Evolutionary conservation across 2,888 invertebrate genomes (phyloP).

Genomic region (Stegophylla sp.): DNA sequence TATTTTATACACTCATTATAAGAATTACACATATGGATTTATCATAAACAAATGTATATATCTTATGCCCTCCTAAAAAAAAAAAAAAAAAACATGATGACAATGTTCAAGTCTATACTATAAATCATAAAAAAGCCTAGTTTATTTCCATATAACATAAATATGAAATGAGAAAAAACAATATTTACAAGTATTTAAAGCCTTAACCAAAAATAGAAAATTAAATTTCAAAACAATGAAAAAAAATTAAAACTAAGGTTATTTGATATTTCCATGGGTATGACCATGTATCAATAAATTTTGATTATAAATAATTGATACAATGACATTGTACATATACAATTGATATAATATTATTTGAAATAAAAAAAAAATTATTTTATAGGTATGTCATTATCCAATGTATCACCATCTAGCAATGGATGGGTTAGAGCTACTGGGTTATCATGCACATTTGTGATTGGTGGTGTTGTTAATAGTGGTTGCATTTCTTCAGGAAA

Average conservation of each 20-base stretch:
- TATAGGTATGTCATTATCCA: background rate
- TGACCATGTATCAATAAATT: background rate
- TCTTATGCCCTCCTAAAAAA: background rate
- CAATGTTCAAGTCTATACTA: background rate
- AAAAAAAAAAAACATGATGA: no score
- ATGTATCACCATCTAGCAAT: background rate
- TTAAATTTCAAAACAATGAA: background rate
- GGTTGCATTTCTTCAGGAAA: background rate
- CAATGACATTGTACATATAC: background rate
- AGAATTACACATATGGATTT: constrained; percentile 1
- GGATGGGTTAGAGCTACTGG: background rate
- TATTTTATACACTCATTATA: background rate
- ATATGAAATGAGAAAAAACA: background rate
- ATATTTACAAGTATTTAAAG: background rate
- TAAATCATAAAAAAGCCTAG: background rate
- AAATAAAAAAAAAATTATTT: background rate
- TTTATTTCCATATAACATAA: constrained; percentile 1
- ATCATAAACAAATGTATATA: background rate
- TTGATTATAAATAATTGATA: background rate
- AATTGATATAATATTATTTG: background rate
- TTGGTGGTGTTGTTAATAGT: background rate
- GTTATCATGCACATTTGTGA: background rate
- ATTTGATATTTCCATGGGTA: background rate
- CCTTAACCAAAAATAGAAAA: constrained; percentile 2
- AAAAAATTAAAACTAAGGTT: background rate